Conservation (phyloP, 2,888 invertebrate species). For the Hydroisotoma schaefferi region DNA sequence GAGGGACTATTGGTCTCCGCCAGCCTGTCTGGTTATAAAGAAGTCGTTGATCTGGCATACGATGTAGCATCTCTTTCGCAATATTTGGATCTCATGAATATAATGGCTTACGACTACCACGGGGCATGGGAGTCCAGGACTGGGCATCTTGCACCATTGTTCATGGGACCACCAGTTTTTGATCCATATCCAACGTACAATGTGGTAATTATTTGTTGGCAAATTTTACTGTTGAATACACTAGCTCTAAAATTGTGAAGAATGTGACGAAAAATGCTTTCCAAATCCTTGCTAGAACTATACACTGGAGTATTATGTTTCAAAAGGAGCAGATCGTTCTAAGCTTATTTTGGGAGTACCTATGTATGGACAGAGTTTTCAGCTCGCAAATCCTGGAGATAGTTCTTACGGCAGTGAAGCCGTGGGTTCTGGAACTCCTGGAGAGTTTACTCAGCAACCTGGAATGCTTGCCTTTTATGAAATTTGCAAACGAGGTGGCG, state of each 20-base stretch:
- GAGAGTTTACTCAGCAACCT: conserved; percentile 77
- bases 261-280: background rate
- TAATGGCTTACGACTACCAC: conserved; percentile 87
- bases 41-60: conserved; percentile 82
- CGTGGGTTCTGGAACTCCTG: conserved; percentile 72
- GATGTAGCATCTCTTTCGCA: conserved; percentile 91
- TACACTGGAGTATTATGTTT: conserved; percentile 52
- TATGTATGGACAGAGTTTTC: conserved; percentile 83
- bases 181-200: conserved; percentile 44
- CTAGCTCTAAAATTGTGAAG: background rate
- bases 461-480: conserved; percentile 86
- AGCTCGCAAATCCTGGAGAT: conserved; percentile 57
- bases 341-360: conserved; percentile 78
- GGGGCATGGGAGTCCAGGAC: conserved; percentile 78
- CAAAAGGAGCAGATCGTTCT: conserved; percentile 62
- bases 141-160: conserved; percentile 79
- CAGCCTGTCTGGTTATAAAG: conserved; percentile 83
- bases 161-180: conserved; percentile 35
- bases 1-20: conserved; percentile 52
- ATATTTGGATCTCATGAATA: conserved; percentile 87
- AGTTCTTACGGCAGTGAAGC: conserved; percentile 62
- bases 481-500: conserved; percentile 62
- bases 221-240: background rate
- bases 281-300: conserved; percentile 47
- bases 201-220: conserved; percentile 30